A percentile compares a stretch with the other conserved stretches of the same genome.
These are phyloP conservation scores for Canis aureus DNA, from an alignment of 2,113 vertebrate genomes.

Conservation along the genomic window DNA sequence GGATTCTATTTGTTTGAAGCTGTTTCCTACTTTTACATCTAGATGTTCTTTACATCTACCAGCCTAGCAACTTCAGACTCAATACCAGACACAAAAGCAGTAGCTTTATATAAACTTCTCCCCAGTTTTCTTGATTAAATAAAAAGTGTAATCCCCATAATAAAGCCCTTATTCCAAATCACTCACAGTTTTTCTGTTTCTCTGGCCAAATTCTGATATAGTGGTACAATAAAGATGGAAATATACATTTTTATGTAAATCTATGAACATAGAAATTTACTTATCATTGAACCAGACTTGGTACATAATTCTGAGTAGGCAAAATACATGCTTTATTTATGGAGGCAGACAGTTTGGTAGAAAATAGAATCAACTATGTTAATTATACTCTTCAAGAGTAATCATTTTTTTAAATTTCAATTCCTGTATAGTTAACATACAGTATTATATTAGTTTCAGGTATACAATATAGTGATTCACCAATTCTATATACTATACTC, in stretches of 20 bases:
- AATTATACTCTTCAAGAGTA: neutral
- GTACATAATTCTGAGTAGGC: neutral
- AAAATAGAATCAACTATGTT: neutral
- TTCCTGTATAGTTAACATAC: neutral
- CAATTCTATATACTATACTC: neutral
- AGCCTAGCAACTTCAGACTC: neutral
- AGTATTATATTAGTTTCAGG: neutral
- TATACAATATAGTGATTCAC: neutral
- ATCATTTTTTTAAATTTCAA: neutral
- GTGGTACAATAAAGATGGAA: neutral
- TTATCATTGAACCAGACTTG: neutral
- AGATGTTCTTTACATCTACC: neutral
- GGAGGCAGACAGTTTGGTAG: neutral
- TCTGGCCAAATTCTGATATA: neutral
- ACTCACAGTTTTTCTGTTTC: neutral
- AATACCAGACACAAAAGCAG: neutral
- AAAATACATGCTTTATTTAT: conserved; percentile 30
- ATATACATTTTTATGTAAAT: neutral
- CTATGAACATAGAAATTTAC: neutral
- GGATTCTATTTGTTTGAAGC: neutral
- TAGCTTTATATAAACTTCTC: neutral
- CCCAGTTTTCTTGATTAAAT: neutral
- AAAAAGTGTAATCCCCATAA: neutral
- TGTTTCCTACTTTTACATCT: neutral
- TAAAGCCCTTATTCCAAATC: neutral